phyloP scores from a whole-genome alignment of 2,113 vertebrate genomes.

The Daboia siamensis region DNA sequence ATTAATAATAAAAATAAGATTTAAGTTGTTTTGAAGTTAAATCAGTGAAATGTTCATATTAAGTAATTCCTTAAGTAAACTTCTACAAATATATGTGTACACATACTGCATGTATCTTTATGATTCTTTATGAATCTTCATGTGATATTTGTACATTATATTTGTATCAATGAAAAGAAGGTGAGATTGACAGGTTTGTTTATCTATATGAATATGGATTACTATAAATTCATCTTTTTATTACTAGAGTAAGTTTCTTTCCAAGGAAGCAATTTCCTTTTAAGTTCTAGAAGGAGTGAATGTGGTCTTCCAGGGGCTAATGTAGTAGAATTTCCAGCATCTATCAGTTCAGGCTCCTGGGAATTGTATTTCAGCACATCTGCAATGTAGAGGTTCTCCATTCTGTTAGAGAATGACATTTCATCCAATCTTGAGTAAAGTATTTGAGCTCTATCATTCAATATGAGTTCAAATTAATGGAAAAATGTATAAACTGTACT shows the following conservation, averaged over 20 bases:
- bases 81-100: background rate
- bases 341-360: background rate
- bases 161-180: background rate
- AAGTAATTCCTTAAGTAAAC: too few species aligned
- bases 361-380: background rate
- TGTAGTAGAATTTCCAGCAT: background rate
- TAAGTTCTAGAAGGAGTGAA: background rate
- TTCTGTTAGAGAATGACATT: background rate
- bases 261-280: background rate
- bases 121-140: background rate
- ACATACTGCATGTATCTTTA: background rate
- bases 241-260: background rate
- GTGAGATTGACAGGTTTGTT: background rate
- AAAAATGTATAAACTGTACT: background rate
- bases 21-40: background rate
- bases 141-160: background rate
- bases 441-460: background rate
- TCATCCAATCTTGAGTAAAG: background rate
- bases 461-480: background rate
- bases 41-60: background rate
- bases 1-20: background rate
- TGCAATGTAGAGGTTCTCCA: background rate
- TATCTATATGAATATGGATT: background rate
- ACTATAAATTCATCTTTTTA: background rate
- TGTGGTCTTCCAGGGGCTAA: background rate